Evolutionary conservation across 2,113 vertebrate genomes (phyloP).

Genomic region (Lampris megalopsis): DNA sequence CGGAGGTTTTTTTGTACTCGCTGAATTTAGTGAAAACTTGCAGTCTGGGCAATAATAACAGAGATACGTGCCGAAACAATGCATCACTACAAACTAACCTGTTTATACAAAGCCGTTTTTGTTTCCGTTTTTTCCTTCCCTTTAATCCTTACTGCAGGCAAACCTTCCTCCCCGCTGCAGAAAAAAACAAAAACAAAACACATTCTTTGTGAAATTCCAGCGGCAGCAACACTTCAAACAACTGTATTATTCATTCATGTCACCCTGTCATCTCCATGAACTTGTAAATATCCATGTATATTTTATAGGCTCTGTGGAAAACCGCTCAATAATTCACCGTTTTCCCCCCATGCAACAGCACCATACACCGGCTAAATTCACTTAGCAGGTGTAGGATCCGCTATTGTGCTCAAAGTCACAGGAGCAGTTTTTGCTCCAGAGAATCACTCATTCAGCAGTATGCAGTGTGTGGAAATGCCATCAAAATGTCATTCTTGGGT

Average conservation of each 20-base stretch:
- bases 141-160: conserved; percentile 6
- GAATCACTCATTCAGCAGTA: too few species aligned
- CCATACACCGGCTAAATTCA: conserved; percentile 27
- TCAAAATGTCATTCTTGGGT: conserved; percentile 20
- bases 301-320: conserved; percentile 73
- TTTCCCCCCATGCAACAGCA: conserved; percentile 59
- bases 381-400: conserved; percentile 5
- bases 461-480: conserved; percentile 20
- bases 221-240: conserved; percentile 49
- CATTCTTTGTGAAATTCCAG: conserved; percentile 43
- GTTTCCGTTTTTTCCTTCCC: conserved; percentile 17
- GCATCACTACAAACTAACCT: conserved; percentile 2
- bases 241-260: conserved; percentile 76
- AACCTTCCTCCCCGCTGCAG: conserved; percentile 18
- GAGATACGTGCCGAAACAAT: conserved; percentile 18
- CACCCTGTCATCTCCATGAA: conserved; percentile 56
- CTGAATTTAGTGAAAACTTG: neutral
- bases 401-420: neutral
- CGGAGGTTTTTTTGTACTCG: conserved; percentile 16
- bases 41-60: neutral
- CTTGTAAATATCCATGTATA: conserved; percentile 76
- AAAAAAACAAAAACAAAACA: neutral
- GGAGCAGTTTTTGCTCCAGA: conserved; percentile 1
- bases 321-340: conserved; percentile 74
- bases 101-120: neutral